A percentile compares a stretch with the other conserved stretches of the same genome.
phyloP scores from a whole-genome alignment of 2,113 vertebrate species.

The Mesocricetus auratus region DNA sequence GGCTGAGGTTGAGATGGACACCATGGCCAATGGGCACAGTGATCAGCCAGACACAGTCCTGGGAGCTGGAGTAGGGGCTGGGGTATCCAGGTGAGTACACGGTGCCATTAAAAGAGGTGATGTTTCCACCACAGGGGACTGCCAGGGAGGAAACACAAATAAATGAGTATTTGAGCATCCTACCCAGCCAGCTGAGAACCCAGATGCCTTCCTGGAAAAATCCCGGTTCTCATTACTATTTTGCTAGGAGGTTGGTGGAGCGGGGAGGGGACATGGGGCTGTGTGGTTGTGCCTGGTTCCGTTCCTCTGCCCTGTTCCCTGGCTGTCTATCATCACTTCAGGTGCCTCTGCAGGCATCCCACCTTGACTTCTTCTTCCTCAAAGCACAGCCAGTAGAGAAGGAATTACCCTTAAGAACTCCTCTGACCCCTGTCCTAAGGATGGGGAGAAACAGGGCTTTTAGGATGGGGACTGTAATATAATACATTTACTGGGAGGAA shows the following conservation, averaged over 20 bases:
- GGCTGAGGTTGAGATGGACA: constrained; percentile 95
- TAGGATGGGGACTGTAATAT: background rate
- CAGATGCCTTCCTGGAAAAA: background rate
- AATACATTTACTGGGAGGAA: background rate
- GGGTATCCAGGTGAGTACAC: constrained; percentile 98
- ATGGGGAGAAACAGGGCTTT: background rate
- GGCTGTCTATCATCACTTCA: background rate
- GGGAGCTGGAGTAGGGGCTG: constrained; percentile 94
- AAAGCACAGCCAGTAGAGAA: background rate
- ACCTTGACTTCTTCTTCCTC: background rate
- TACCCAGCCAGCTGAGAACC: background rate
- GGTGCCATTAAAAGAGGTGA: constrained; percentile 95
- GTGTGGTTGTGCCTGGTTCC: background rate
- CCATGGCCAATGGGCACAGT: constrained; percentile 93
- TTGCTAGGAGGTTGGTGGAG: background rate
- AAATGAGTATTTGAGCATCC: background rate
- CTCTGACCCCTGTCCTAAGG: background rate
- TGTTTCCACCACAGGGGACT: constrained; percentile 97
- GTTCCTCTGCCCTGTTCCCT: fast-evolving
- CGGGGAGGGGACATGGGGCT: background rate
- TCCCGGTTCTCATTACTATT: background rate
- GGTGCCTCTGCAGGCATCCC: background rate
- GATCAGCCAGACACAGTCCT: constrained; percentile 97
- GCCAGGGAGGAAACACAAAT: constrained; percentile 76
- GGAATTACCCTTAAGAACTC: background rate